These are phyloP conservation scores for Sclerodermus sp. DNA, from an alignment of 2,888 invertebrate species.

Conservation along the genomic window DNA sequence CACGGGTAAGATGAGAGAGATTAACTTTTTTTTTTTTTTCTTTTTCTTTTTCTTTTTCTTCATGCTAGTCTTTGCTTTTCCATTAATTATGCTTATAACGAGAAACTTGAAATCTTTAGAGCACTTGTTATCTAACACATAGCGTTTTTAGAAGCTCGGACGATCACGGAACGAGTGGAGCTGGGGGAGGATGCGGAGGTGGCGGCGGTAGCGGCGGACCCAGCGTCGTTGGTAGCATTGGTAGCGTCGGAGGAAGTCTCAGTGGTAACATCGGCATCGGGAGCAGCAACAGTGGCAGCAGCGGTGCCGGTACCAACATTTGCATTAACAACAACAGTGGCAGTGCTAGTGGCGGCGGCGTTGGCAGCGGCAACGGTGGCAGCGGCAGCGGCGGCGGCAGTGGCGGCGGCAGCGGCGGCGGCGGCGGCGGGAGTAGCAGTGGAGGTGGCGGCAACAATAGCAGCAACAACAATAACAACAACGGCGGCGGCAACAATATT, in stretches of 20 bases:
- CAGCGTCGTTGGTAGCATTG: slow-evolving; percentile 3
- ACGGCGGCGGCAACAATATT: slow-evolving; percentile 23
- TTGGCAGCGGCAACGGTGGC: slow-evolving; percentile 17
- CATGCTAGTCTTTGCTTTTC: no score
- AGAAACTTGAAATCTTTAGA: no score
- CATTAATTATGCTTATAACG: no score
- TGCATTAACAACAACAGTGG: slow-evolving; percentile 1
- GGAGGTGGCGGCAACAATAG: slow-evolving; percentile 55
- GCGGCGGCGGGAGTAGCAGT: slow-evolving; percentile 19
- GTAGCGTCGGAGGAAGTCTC: background rate
- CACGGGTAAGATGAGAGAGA: slow-evolving; percentile 63
- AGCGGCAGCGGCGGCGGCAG: slow-evolving; percentile 20
- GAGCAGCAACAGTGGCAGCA: slow-evolving; percentile 19
- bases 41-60: no score
- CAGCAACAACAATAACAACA: slow-evolving; percentile 49
- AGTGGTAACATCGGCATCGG: slow-evolving; percentile 1
- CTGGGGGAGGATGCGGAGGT: slow-evolving; percentile 8
- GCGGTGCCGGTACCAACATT: slow-evolving; percentile 12
- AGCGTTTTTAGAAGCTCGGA: slow-evolving; percentile 49
- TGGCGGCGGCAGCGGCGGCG: slow-evolving; percentile 5
- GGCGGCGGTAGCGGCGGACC: slow-evolving; percentile 17
- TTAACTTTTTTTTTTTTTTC: no score
- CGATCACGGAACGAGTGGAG: slow-evolving; percentile 48
- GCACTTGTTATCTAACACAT: no score
- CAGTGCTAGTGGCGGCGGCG: slow-evolving; percentile 3